Percentiles rank a stretch among this genome's conserved stretches.
Conservation (phyloP, 2,888 invertebrate species). For the Ophraella communa region DNA sequence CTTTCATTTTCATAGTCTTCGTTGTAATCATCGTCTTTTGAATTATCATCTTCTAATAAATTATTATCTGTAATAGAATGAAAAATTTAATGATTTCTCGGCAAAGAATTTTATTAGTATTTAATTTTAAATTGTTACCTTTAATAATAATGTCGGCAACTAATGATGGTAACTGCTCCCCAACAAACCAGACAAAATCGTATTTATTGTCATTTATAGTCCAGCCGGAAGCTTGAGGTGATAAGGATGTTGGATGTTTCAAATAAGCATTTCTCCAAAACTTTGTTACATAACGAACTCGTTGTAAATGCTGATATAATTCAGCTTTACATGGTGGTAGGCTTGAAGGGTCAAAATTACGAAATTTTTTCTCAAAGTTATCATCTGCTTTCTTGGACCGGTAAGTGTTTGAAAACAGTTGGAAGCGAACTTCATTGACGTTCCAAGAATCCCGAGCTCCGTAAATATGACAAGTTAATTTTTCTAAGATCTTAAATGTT, state of each 20-base stretch:
- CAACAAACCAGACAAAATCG: conserved; percentile 40
- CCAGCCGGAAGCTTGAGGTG: conserved; percentile 23
- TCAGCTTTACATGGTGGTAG: conserved; percentile 42
- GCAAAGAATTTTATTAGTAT: conserved; percentile 10
- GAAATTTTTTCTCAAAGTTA: conserved; percentile 28
- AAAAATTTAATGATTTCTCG: not conserved
- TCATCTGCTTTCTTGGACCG: conserved; percentile 23
- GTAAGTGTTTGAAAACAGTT: conserved; percentile 31
- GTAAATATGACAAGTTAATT: conserved; percentile 37
- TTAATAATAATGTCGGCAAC: conserved; percentile 34
- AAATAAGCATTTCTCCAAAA: conserved; percentile 41
- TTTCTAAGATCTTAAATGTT: conserved; percentile 25
- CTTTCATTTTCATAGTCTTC: not conserved
- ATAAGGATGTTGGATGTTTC: conserved; percentile 37
- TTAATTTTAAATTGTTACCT: conserved; percentile 12
- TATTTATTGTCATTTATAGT: conserved; percentile 33
- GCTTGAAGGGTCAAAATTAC: conserved; percentile 36
- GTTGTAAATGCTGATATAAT: conserved; percentile 40
- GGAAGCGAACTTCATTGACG: conserved; percentile 32
- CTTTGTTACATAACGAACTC: conserved; percentile 39
- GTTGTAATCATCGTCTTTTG: not conserved
- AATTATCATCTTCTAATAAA: not conserved
- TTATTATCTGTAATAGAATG: not conserved
- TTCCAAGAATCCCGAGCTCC: conserved; percentile 24
- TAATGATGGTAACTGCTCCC: conserved; percentile 39